Base-by-base conservation (phyloP, 1,140 invertebrate genomes). In the Drosophila subobscura region DNA sequence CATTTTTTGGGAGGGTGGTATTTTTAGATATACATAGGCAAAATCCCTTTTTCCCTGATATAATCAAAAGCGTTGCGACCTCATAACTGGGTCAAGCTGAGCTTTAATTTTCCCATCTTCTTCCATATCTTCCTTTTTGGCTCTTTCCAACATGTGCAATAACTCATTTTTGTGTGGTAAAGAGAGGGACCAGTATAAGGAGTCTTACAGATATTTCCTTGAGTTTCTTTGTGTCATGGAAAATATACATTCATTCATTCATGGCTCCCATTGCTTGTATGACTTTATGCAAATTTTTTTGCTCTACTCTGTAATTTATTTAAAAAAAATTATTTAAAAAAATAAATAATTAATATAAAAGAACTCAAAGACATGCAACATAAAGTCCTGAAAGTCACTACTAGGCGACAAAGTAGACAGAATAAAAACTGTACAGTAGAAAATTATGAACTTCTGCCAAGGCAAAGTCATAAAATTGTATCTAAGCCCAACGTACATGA, bases 261-360 rank as follows among this genome's bases (percentile, higher is more conserved):
- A 67, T 67, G n/a, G n/a, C 55, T 67, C 25, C 50, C 56, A 52
- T 57, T 76, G 83, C 49, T 75, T 63, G 67, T 80, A 66, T 10
- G 33, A 33, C 8, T 37, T 8, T 88, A 88, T 86, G 81, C 74
- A 86, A 86, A 86, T 86, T 88, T 86, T 83, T 86, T 86, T 86
- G 83, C 81, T 88, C 83, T 57, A 81, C 77, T 86, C 83, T 88
- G 83, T 86, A 86, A 86, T 86, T 86, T 86, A 86, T 86, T 86
- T 86, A 68, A 78, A 88, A 88, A 86, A n/a, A n/a, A n/a, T n/a
- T n/a, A n/a, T n/a, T n/a, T n/a, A n/a, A n/a, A n/a, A n/a, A n/a
- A n/a, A n/a, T n/a, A n/a, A n/a, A n/a, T n/a, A n/a, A n/a, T n/a
- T n/a, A n/a, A n/a, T n/a, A n/a, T 29, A n/a, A n/a, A n/a, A n/a